Percentiles rank a stretch among this genome's conserved stretches.
phyloP scores from a whole-genome alignment of 2,888 invertebrate genomes.

The Artemia sinica region DNA sequence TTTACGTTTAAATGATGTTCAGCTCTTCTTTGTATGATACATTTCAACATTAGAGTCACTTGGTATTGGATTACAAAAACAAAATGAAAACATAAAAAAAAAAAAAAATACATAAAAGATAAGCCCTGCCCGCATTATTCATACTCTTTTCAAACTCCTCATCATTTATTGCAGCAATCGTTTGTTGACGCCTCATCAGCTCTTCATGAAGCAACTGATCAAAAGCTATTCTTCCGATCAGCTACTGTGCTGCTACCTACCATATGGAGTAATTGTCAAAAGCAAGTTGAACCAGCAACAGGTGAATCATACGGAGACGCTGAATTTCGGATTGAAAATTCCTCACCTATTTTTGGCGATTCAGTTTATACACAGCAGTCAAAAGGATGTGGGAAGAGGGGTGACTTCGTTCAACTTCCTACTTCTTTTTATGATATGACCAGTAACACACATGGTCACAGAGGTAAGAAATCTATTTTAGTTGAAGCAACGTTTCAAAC shows the following conservation, averaged over 20 bases:
- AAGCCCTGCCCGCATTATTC: no score
- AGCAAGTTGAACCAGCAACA: constrained; percentile 32
- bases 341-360: constrained; percentile 38
- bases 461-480: constrained; percentile 3
- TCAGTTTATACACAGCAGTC: constrained; percentile 44
- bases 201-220: constrained; percentile 41
- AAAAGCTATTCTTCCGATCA: constrained; percentile 39
- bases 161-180: constrained; percentile 35
- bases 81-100: no score
- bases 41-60: no score
- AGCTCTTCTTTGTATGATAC: no score
- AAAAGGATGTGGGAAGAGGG: constrained; percentile 41
- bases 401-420: constrained; percentile 38
- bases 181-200: constrained; percentile 40
- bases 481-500: constrained; percentile 16
- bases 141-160: background rate
- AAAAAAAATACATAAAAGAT: no score
- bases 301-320: constrained; percentile 35
- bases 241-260: constrained; percentile 43
- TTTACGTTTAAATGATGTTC: no score
- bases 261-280: constrained; percentile 38
- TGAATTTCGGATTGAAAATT: constrained; percentile 37
- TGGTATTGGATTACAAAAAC: no score
- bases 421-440: background rate
- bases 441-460: background rate